Percentiles rank a stretch among this genome's conserved stretches.
phyloP scores from a whole-genome alignment of 2,113 vertebrate genomes.

The Regulus satrapa region DNA sequence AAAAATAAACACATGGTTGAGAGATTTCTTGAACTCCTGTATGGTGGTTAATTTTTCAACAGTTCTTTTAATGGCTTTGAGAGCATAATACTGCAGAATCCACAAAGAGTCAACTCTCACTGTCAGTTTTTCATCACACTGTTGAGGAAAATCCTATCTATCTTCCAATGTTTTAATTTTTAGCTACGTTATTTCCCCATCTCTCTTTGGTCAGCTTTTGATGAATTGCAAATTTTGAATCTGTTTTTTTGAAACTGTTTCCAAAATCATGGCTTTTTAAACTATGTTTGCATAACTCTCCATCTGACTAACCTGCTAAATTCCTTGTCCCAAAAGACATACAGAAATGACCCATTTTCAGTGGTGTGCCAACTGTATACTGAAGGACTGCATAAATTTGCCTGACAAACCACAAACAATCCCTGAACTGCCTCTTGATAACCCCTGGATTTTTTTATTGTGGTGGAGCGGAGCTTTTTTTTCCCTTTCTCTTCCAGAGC shows the following conservation, averaged over 20 bases:
- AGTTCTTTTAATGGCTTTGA: constrained; percentile 43
- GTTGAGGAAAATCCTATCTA: background rate
- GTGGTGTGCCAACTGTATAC: background rate
- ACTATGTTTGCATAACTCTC: background rate
- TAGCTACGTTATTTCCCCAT: background rate
- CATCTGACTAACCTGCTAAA: constrained; percentile 20
- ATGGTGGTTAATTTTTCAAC: constrained; percentile 53
- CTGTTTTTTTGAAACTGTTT: background rate
- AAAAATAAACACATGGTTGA: constrained; percentile 32
- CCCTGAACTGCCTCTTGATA: background rate
- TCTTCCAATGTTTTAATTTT: background rate
- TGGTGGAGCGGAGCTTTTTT: background rate
- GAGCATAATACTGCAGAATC: background rate
- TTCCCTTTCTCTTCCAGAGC: background rate
- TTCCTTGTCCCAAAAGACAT: constrained; percentile 11
- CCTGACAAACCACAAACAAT: background rate
- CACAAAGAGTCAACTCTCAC: background rate
- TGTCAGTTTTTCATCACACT: background rate
- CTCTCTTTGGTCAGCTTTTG: background rate
- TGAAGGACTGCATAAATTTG: background rate
- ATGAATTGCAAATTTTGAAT: background rate
- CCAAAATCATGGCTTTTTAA: background rate
- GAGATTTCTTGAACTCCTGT: background rate
- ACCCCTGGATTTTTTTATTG: background rate
- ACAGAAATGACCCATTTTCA: constrained; percentile 33